Base-by-base conservation (phyloP, 2,888 invertebrate species). In the Drosophila limbata region DNA sequence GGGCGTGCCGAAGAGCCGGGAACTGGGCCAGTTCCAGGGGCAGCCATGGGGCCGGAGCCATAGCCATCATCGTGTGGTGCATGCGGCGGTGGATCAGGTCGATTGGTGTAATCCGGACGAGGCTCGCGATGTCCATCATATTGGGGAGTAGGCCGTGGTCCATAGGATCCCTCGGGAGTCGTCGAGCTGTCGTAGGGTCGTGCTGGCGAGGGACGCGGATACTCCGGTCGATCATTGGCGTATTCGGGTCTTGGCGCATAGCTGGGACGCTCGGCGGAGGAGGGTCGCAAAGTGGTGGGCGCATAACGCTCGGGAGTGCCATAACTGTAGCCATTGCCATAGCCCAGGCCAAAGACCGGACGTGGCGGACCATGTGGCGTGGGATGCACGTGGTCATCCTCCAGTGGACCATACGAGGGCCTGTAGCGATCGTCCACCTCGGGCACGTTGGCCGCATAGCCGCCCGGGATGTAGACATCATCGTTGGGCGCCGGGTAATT, bases 401-500 rank as follows among this genome's bases (percentile, higher is more conserved):
- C 86, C 3, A 53, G 19, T 0, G 73, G 64, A 0, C 73, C 63
- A 33, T 88, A 82, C 11, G 86, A 72, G 1, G 91, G 91, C 1
- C 84, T 75, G 60, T 91, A 92, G 17, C 81, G 89, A 33, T 91
- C 90, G 9, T 90, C 90, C n/a, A 92, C 84, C 52, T 90, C 90
- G 17, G 91, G 92, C 4, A 90, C 88, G 75, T 93, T 92, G 68
- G 91, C 90, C 0, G 92, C 92, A 87, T 93, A 93, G 39, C 91
- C 91, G 0, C 91, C 91, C 0, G 92, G 92, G 69, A 91, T 90
- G 52, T 90, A 90, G 8, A 78, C 76, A 11, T 92, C 89, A 6
- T 91, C 90, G 64, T 92, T 92, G n/a, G 92, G 92, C 8, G 92
- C 83, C 1, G 93, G 92, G 74, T 92, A 93, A 59, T 91, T 92